Percentiles rank a stretch among this genome's conserved stretches.
Conservation (phyloP, 2,797 vertebrate species). For the Myotis pilosus region DNA sequence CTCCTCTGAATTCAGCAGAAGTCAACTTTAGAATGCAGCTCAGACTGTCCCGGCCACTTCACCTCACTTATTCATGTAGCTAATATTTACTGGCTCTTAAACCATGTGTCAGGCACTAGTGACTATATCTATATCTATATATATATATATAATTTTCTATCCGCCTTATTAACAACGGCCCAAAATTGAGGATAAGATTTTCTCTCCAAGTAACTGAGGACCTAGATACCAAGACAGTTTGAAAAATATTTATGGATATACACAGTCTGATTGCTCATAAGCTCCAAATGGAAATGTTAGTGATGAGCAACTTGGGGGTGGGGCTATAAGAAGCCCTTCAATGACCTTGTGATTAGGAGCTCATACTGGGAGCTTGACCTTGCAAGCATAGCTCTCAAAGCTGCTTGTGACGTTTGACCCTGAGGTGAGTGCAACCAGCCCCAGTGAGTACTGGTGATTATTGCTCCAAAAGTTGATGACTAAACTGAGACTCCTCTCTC, state of each 20-base stretch:
- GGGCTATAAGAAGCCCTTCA: background rate
- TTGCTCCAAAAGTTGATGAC: background rate
- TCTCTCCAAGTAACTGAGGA: background rate
- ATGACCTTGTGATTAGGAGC: background rate
- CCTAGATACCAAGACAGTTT: background rate
- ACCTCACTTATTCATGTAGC: background rate
- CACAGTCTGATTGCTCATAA: background rate
- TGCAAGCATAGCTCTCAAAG: background rate
- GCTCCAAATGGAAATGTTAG: background rate
- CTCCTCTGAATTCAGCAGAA: background rate
- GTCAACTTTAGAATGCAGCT: background rate
- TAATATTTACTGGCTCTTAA: background rate
- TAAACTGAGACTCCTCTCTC: background rate
- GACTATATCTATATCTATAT: background rate
- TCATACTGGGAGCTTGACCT: background rate
- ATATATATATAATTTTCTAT: background rate
- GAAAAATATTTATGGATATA: background rate
- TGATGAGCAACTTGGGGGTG: background rate
- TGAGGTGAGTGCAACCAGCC: background rate
- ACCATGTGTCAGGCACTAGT: background rate
- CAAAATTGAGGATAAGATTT: background rate
- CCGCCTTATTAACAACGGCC: background rate
- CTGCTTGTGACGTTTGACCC: background rate
- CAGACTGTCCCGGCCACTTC: background rate
- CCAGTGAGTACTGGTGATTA: background rate